phyloP scores from a whole-genome alignment of 2,888 invertebrate genomes.

The Eudemis profundana region DNA sequence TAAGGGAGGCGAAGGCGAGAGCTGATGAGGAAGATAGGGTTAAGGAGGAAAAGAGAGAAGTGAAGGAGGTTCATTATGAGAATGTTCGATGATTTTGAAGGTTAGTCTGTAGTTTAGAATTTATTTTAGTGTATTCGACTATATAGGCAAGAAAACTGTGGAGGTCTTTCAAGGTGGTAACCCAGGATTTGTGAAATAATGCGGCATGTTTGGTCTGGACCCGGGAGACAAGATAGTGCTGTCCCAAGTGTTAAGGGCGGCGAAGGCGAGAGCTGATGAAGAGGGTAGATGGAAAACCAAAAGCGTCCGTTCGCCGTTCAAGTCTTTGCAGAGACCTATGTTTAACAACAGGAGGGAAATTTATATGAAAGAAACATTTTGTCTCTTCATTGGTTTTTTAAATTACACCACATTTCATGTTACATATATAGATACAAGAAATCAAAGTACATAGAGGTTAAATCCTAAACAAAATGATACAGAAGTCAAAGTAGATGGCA shows the following conservation, averaged over 20 bases:
- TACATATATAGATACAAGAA: too few species aligned
- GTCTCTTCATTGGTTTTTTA: too few species aligned
- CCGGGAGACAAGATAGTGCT: constrained; percentile 86
- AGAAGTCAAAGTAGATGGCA: too few species aligned
- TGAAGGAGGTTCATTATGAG: constrained; percentile 89
- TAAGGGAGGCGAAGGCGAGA: constrained; percentile 90
- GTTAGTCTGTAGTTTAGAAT: constrained; percentile 65
- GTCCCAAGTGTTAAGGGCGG: constrained; percentile 88
- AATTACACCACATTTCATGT: too few species aligned
- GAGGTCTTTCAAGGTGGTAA: constrained; percentile 96
- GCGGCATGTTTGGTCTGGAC: constrained; percentile 87
- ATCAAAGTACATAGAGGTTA: too few species aligned
- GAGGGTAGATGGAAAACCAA: too few species aligned
- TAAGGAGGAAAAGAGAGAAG: constrained; percentile 77
- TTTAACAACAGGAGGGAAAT: too few species aligned
- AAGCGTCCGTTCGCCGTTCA: too few species aligned
- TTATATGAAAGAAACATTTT: too few species aligned
- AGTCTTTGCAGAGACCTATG: too few species aligned
- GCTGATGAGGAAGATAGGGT: constrained; percentile 86
- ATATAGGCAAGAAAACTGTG: constrained; percentile 98
- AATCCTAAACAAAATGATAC: too few species aligned
- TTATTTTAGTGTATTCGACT: too few species aligned
- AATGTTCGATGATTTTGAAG: constrained; percentile 94
- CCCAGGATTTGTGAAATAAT: constrained; percentile 92
- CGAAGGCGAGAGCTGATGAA: constrained; percentile 88